Conservation (phyloP, 1,140 invertebrate genomes). For the Cotesia vestalis region DNA sequence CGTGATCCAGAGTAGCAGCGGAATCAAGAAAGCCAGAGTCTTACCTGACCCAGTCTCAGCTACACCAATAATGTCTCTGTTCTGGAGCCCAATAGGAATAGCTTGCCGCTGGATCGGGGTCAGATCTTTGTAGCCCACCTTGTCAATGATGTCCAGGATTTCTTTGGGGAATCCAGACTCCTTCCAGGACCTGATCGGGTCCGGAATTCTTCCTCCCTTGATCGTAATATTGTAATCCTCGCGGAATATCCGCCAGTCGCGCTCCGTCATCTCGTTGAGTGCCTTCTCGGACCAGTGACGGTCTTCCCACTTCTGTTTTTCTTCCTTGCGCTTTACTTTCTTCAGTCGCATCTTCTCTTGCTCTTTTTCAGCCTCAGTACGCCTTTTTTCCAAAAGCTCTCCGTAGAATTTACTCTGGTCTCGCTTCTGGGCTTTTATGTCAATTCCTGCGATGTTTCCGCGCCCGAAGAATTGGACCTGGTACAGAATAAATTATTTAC, state of each 20-base stretch:
- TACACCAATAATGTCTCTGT: slow-evolving; percentile 99
- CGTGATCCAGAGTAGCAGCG: slow-evolving; percentile 97
- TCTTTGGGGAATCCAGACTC: slow-evolving; percentile 93
- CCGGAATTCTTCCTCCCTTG: slow-evolving; percentile 96
- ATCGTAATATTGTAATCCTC: slow-evolving; percentile 99
- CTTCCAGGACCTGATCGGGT: slow-evolving; percentile 94
- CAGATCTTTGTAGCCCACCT: slow-evolving; percentile 97
- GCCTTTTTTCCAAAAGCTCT: slow-evolving; percentile 91
- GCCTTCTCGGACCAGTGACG: slow-evolving; percentile 98
- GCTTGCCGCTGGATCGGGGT: slow-evolving; percentile 99
- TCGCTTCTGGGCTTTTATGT: slow-evolving; percentile 96
- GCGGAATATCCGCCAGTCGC: slow-evolving; percentile 99
- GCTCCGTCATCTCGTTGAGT: slow-evolving; percentile 94
- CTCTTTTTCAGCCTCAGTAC: slow-evolving; percentile 97
- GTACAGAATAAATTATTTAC: slow-evolving; percentile 31
- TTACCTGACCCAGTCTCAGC: slow-evolving; percentile 65
- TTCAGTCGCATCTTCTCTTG: slow-evolving; percentile 95
- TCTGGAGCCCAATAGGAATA: slow-evolving; percentile 98
- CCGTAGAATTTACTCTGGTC: slow-evolving; percentile 99
- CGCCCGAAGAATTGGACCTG: slow-evolving; percentile 97
- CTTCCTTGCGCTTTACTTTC: slow-evolving; percentile 94
- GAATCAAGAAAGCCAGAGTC: slow-evolving; percentile 89
- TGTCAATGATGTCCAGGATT: slow-evolving; percentile 93
- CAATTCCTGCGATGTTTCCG: slow-evolving; percentile 97
- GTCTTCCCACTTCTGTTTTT: slow-evolving; percentile 99